Evolutionary conservation across 2,113 vertebrate species (phyloP).

Genomic region (Pachyramphus minor): DNA sequence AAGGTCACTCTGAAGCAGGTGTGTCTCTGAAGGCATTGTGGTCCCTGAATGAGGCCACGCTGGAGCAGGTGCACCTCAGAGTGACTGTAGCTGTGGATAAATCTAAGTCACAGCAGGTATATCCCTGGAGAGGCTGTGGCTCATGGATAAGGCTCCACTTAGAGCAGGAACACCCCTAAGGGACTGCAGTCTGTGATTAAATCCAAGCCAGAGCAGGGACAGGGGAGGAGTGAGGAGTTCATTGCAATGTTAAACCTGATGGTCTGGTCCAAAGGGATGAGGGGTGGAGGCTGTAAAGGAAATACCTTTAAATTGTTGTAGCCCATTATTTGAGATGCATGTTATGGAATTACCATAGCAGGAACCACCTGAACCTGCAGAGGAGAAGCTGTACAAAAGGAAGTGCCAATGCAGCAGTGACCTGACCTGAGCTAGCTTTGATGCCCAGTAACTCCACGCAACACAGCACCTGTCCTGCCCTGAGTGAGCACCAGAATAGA

Average conservation of each 20-base stretch:
- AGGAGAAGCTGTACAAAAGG: background rate
- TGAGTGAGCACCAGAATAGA: background rate
- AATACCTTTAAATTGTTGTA: background rate
- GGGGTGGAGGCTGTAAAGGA: background rate
- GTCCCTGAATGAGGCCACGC: background rate
- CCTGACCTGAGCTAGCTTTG: background rate
- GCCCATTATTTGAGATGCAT: background rate
- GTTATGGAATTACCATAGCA: background rate
- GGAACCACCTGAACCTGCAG: background rate
- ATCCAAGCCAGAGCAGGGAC: background rate
- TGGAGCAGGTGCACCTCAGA: background rate
- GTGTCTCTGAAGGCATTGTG: background rate
- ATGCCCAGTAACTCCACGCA: background rate
- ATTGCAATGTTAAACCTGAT: background rate
- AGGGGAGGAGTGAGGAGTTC: background rate
- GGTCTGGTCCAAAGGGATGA: background rate
- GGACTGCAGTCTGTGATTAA: background rate
- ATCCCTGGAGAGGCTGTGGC: background rate
- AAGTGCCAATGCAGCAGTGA: background rate
- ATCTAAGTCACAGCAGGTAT: background rate
- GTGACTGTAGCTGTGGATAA: background rate
- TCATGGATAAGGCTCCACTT: background rate
- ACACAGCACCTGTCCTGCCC: background rate
- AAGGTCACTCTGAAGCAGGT: background rate
- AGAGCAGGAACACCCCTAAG: background rate